Evolutionary conservation across 2,797 vertebrate genomes (phyloP).

Genomic region (Loriculus beryllinus): DNA sequence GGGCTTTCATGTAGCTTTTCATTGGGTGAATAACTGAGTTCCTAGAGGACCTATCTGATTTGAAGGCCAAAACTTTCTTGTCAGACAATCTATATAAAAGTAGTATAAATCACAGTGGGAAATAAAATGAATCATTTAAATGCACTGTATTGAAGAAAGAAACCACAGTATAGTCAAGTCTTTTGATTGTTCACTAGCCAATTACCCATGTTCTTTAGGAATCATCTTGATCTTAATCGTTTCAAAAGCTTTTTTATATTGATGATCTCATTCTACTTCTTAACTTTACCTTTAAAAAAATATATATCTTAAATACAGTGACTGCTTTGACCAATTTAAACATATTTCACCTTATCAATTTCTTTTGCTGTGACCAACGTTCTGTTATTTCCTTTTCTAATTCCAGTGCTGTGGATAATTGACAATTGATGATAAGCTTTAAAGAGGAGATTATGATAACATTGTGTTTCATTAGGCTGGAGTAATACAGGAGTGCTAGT

Average conservation of each 20-base stretch:
- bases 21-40: not conserved
- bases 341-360: not conserved
- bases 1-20: not conserved
- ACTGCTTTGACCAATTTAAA: not conserved
- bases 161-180: not conserved
- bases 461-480: not conserved
- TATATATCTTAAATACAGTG: not conserved
- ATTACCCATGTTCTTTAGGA: constrained; percentile 21
- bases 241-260: not conserved
- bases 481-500: not conserved
- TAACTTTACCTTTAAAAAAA: constrained; percentile 10
- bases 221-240: not conserved
- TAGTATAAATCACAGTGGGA: constrained; percentile 12
- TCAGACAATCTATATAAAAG: not conserved
- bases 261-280: not conserved
- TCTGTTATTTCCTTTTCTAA: not conserved
- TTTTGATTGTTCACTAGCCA: constrained; percentile 34
- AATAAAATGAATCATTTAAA: not conserved
- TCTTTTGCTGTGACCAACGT: not conserved
- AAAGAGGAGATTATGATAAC: not conserved
- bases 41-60: not conserved
- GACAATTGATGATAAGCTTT: constrained; percentile 6
- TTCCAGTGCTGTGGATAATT: not conserved
- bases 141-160: not conserved
- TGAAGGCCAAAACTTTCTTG: constrained; percentile 21